Evolutionary conservation across 2,888 invertebrate species (phyloP).

Genomic region (Plebejus anna): DNA sequence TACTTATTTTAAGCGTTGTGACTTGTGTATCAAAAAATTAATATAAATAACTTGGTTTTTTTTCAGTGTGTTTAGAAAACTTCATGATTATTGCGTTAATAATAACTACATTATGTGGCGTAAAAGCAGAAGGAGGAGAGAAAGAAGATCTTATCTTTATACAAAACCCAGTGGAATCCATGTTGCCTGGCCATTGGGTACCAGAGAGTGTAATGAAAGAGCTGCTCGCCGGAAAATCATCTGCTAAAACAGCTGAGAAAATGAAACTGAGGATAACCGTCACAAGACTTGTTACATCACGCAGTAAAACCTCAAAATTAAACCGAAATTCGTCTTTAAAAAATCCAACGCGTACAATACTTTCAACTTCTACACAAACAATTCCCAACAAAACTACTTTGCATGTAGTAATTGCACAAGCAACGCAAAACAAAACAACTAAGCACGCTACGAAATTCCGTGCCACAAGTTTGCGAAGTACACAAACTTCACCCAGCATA

Average conservation of each 20-base stretch:
- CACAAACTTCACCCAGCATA: background rate
- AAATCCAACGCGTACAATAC: background rate
- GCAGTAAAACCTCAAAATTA: background rate
- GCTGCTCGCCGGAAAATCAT: background rate
- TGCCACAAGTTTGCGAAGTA: background rate
- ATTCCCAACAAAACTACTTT: background rate
- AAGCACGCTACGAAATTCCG: background rate
- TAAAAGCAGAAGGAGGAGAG: background rate
- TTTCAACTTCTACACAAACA: background rate
- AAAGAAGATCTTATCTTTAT: background rate
- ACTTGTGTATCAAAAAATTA: background rate
- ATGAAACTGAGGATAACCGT: background rate
- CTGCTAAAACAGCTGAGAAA: background rate
- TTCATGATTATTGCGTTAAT: background rate
- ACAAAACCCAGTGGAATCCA: background rate
- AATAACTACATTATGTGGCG: background rate
- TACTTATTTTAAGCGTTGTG: no score
- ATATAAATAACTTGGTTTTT: background rate
- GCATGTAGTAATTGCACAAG: background rate
- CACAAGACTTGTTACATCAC: background rate
- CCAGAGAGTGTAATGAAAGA: background rate
- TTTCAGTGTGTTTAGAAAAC: background rate
- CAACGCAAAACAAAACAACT: background rate
- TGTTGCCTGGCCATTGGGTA: conserved; percentile 3
- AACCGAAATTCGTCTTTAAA: background rate